phyloP scores from a whole-genome alignment of 2,113 vertebrate species.

The Lichenostomus cassidix region DNA sequence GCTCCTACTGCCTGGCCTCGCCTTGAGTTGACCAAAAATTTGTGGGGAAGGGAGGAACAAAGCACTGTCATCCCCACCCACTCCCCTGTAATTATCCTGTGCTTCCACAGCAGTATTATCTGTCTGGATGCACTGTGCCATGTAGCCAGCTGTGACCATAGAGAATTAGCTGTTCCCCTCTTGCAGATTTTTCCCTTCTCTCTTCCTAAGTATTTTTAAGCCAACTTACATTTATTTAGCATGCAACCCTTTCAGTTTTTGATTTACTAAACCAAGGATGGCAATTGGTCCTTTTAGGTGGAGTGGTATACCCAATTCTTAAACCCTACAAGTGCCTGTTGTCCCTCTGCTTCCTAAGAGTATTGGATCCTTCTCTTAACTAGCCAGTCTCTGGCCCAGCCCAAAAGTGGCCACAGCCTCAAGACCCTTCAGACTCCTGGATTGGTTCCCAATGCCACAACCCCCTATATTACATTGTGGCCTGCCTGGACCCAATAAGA shows the following conservation, averaged over 20 bases:
- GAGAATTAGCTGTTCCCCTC: neutral
- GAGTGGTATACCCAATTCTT: neutral
- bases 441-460: neutral
- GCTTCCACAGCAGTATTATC: conserved; percentile 30
- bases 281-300: neutral
- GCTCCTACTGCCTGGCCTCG: neutral
- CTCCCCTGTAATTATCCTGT: conserved; percentile 13
- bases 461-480: neutral
- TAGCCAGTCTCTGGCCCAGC: neutral
- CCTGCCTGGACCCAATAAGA: neutral
- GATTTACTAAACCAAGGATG: neutral
- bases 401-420: neutral
- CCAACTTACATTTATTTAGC: neutral
- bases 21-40: neutral
- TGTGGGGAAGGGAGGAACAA: conserved; percentile 49
- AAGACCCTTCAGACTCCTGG: neutral
- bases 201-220: neutral
- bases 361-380: neutral
- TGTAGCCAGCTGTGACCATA: conserved; percentile 15
- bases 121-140: neutral
- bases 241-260: neutral
- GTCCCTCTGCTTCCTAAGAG: neutral
- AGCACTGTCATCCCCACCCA: neutral
- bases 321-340: neutral
- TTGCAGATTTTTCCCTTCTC: neutral